Conservation (phyloP, 2,888 invertebrate genomes). For the Kryphioiulus occultus region DNA sequence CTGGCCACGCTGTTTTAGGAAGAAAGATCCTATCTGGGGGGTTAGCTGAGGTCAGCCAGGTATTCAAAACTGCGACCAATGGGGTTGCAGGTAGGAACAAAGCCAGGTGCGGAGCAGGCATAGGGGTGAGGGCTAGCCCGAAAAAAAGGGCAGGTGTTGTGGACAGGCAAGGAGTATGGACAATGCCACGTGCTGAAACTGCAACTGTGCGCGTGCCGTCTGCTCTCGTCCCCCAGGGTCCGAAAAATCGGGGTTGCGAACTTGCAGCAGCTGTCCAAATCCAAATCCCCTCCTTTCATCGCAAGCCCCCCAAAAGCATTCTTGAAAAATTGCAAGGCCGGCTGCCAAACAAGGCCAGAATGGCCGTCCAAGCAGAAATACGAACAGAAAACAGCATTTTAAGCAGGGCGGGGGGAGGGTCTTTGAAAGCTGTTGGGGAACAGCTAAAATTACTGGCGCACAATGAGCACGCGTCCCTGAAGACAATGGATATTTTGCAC, state of each 20-base stretch:
- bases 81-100: not conserved
- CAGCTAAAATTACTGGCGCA: not conserved
- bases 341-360: slow-evolving; percentile 23
- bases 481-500: not conserved
- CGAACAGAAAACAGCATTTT: not conserved
- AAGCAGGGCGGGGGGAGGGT: not conserved
- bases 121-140: not conserved
- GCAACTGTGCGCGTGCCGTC: slow-evolving; percentile 14
- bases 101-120: slow-evolving; percentile 8
- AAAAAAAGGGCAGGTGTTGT: slow-evolving; percentile 14
- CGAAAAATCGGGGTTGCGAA: not conserved
- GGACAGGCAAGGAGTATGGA: not conserved
- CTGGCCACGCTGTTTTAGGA: not conserved
- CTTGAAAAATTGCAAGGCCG: slow-evolving; percentile 13
- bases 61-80: not conserved
- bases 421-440: not conserved
- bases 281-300: not conserved
- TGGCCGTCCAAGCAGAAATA: not conserved
- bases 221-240: not conserved
- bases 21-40: not conserved
- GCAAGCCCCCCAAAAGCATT: slow-evolving; percentile 7
- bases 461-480: not conserved
- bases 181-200: not conserved
- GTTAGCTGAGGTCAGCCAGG: not conserved
- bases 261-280: not conserved